Conservation (phyloP, 2,888 invertebrate genomes). For the Luperina testacea region DNA sequence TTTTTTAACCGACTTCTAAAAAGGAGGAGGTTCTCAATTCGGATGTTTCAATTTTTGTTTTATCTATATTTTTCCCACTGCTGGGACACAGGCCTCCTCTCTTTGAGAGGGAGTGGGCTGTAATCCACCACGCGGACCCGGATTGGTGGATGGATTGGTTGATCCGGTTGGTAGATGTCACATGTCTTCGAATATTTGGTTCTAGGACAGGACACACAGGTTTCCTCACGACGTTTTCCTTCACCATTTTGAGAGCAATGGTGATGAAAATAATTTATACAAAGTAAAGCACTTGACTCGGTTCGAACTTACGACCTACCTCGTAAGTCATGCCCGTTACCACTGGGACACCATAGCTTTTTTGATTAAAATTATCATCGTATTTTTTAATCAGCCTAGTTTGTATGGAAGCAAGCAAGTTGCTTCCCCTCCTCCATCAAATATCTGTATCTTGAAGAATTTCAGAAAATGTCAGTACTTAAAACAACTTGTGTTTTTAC, state of each 20-base stretch:
- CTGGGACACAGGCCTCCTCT: not conserved
- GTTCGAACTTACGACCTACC: not conserved
- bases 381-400: not conserved
- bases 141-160: no score
- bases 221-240: not conserved
- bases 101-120: not conserved
- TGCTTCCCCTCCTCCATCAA: not conserved
- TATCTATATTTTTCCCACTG: not conserved
- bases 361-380: not conserved
- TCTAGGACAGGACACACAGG: no score
- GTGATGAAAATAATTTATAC: not conserved
- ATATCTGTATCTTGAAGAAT: not conserved
- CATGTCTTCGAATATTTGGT: no score
- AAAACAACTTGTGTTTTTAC: not conserved
- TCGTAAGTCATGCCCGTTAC: not conserved
- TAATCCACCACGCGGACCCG: not conserved
- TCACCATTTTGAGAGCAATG: not conserved
- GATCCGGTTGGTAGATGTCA: not conserved
- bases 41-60: no score
- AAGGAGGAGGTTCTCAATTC: no score
- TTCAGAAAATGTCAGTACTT: not conserved
- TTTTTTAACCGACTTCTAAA: no score
- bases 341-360: not conserved
- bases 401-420: not conserved
- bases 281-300: not conserved